phyloP scores from a whole-genome alignment of 2,797 vertebrate genomes.

The Artibeus jamaicensis region DNA sequence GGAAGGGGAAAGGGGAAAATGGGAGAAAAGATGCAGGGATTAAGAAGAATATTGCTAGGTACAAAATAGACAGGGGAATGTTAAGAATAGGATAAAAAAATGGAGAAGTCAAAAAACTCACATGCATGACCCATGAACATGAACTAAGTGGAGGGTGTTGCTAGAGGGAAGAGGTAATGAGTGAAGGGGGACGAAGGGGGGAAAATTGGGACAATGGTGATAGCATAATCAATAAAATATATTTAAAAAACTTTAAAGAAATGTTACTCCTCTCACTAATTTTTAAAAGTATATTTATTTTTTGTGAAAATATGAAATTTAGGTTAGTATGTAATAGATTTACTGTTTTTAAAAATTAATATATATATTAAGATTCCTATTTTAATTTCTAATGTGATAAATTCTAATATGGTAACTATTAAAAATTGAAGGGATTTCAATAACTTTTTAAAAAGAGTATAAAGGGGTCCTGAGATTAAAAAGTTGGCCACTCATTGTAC shows the following conservation, averaged over 20 bases:
- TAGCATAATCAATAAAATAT: background rate
- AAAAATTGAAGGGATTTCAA: conserved; percentile 16
- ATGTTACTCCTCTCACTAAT: background rate
- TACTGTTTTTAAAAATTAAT: background rate
- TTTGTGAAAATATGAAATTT: conserved; percentile 29
- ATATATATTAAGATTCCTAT: background rate
- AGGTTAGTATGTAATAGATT: background rate
- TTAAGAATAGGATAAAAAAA: background rate
- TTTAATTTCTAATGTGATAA: background rate
- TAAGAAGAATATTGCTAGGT: background rate
- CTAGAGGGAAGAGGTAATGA: background rate
- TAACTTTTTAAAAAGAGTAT: background rate
- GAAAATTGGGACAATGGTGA: background rate
- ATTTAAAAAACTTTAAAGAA: background rate
- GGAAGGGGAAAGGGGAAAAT: background rate
- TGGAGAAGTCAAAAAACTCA: background rate
- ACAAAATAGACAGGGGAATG: background rate
- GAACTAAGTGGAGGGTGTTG: background rate
- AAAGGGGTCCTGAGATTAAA: background rate
- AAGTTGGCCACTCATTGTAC: background rate
- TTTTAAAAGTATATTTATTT: conserved; percentile 1
- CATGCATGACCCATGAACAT: background rate
- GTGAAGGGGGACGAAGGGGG: too few relatives aligned
- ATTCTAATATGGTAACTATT: background rate
- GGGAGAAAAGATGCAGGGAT: background rate